A percentile compares a stretch with the other conserved stretches of the same genome.
Conservation (phyloP, 2,113 vertebrate genomes). For the Pipra filicauda region DNA sequence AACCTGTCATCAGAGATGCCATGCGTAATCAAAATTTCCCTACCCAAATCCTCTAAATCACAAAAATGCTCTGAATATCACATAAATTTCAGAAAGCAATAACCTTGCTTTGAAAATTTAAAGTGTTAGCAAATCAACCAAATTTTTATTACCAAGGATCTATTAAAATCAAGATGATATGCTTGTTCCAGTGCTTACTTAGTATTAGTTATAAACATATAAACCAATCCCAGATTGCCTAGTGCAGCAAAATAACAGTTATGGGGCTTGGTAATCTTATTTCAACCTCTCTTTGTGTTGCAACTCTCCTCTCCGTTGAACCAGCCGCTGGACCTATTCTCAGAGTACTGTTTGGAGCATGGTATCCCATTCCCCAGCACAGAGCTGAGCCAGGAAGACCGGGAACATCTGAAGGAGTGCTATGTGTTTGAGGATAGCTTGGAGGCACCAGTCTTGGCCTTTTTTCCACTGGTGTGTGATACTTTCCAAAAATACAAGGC, state of each 20-base stretch:
- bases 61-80: neutral
- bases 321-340: conserved; percentile 74
- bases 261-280: neutral
- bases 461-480: conserved; percentile 77
- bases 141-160: neutral
- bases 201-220: neutral
- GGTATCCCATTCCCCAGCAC: conserved; percentile 73
- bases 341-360: conserved; percentile 70
- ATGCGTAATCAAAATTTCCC: neutral
- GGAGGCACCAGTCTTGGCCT: conserved; percentile 64
- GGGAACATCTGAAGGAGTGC: conserved; percentile 72
- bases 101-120: neutral
- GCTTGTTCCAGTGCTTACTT: neutral
- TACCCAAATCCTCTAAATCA: neutral
- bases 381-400: conserved; percentile 46
- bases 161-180: neutral
- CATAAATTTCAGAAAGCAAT: neutral
- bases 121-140: neutral
- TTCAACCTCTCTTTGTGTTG: neutral
- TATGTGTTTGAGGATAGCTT: conserved; percentile 68
- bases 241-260: neutral
- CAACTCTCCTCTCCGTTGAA: neutral
- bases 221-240: neutral
- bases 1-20: neutral
- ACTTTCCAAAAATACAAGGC: conserved; percentile 79